phyloP scores from a whole-genome alignment of 2,113 vertebrate genomes.

The Ginglymostoma cirratum region DNA sequence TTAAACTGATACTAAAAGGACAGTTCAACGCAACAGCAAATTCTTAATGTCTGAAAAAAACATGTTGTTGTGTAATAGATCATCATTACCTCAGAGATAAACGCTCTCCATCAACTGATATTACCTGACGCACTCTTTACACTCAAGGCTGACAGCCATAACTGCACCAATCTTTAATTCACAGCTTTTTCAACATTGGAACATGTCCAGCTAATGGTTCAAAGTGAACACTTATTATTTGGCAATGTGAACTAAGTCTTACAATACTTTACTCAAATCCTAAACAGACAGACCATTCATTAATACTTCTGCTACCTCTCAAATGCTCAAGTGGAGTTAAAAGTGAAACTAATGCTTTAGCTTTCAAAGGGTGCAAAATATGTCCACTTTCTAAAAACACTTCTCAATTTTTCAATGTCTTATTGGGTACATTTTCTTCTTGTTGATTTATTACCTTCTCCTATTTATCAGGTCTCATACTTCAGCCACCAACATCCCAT shows the following conservation, averaged over 20 bases:
- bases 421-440: background rate
- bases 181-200: background rate
- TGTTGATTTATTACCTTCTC: background rate
- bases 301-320: background rate
- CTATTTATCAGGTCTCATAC: background rate
- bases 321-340: background rate
- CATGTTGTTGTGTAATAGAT: background rate
- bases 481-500: background rate
- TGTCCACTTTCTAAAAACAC: background rate
- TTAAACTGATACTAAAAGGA: background rate
- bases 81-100: background rate
- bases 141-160: background rate
- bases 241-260: background rate
- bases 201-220: background rate
- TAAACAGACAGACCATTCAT: background rate
- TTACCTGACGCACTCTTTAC: background rate
- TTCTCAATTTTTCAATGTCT: background rate
- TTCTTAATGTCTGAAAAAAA: background rate
- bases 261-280: background rate
- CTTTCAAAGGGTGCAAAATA: background rate
- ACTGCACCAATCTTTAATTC: background rate
- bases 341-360: background rate
- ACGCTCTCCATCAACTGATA: background rate
- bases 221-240: slow-evolving; percentile 3
- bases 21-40: background rate